Evolutionary conservation across 1,140 invertebrate genomes (phyloP).

Genomic region (Pachypeltis micranthus): DNA sequence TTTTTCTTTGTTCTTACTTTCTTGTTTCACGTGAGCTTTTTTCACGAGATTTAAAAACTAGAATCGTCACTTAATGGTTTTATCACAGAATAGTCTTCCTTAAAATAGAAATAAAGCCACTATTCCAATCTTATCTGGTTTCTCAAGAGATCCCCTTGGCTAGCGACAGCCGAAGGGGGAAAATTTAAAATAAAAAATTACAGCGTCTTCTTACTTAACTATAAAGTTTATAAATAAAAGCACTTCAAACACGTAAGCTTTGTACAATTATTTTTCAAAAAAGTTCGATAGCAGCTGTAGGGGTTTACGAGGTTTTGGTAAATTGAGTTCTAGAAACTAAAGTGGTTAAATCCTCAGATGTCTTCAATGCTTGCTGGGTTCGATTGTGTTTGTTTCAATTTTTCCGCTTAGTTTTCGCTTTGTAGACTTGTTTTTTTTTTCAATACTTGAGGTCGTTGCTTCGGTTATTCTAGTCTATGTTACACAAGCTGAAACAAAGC

Average conservation of each 20-base stretch:
- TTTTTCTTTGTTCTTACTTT: slow-evolving; percentile 10
- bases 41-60: slow-evolving; percentile 9
- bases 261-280: slow-evolving; percentile 5
- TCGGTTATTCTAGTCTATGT: slow-evolving; percentile 49
- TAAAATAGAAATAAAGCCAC: slow-evolving; percentile 25
- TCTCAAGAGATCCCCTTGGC: slow-evolving; percentile 8
- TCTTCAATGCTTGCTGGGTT: slow-evolving; percentile 80
- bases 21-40: slow-evolving; percentile 1
- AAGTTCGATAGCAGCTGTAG: slow-evolving; percentile 6
- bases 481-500: slow-evolving; percentile 62
- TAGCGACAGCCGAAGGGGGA: neutral
- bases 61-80: slow-evolving; percentile 16
- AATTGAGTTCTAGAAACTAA: slow-evolving; percentile 23
- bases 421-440: slow-evolving; percentile 23
- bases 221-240: neutral
- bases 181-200: slow-evolving; percentile 1
- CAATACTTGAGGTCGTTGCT: slow-evolving; percentile 33
- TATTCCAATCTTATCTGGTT: slow-evolving; percentile 20
- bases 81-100: slow-evolving; percentile 30
- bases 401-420: neutral
- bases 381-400: slow-evolving; percentile 46
- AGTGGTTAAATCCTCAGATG: slow-evolving; percentile 63
- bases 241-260: slow-evolving; percentile 8
- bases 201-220: neutral
- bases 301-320: slow-evolving; percentile 9